A percentile compares a stretch with the other conserved stretches of the same genome.
Conservation (phyloP, 2,888 invertebrate genomes). For the Zaprionus obscuricornis region DNA sequence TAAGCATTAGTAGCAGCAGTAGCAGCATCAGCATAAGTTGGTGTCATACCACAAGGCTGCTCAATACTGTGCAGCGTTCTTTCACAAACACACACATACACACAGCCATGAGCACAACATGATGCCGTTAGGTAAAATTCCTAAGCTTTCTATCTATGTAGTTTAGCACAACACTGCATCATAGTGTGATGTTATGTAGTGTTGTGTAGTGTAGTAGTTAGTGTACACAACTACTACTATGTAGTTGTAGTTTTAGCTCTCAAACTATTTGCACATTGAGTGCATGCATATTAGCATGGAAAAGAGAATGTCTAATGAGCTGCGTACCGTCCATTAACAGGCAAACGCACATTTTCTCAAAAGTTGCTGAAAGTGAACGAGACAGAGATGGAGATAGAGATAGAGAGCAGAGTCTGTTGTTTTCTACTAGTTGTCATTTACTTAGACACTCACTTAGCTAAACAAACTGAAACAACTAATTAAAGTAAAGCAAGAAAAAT, state of each 20-base stretch:
- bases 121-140: no score
- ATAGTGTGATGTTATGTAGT: neutral
- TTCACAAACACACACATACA: no score
- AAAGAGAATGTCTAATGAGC: constrained; percentile 75
- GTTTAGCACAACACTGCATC: neutral
- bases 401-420: constrained; percentile 9
- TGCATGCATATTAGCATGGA: constrained; percentile 76
- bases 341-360: constrained; percentile 74
- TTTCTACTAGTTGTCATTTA: constrained; percentile 26
- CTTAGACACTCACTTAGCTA: constrained; percentile 65
- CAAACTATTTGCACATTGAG: constrained; percentile 79
- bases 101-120: no score
- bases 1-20: no score
- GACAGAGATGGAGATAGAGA: neutral
- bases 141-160: no score
- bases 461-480: constrained; percentile 70
- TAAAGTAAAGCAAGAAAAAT: constrained; percentile 73
- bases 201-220: constrained; percentile 8
- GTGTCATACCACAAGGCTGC: neutral
- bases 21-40: no score
- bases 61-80: no score
- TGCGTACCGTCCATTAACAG: constrained; percentile 73
- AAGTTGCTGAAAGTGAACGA: constrained; percentile 59
- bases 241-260: constrained; percentile 60
- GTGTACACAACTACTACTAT: constrained; percentile 11